Percentiles rank a stretch among this genome's conserved stretches.
Conservation (phyloP, 2,113 vertebrate species). For the Genyomyrus donnyi region DNA sequence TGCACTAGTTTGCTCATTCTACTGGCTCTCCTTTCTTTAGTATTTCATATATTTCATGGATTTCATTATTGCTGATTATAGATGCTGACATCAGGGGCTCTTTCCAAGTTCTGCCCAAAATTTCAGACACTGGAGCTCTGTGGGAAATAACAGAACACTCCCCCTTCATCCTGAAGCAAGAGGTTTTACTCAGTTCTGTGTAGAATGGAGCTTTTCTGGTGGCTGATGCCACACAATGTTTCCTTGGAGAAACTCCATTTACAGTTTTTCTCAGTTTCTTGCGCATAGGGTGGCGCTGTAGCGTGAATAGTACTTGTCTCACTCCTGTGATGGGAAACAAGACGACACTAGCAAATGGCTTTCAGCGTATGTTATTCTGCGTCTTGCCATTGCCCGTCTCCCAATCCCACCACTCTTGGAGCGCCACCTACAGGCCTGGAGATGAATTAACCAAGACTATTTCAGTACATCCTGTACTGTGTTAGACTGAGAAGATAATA, state of each 20-base stretch:
- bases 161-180: not conserved
- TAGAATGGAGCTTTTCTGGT: not conserved
- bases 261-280: no score
- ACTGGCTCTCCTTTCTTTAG: not conserved
- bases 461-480: no score
- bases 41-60: not conserved
- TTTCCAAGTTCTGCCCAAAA: not conserved
- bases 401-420: no score
- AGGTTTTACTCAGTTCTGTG: not conserved
- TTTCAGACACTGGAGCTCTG: not conserved
- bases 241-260: not conserved
- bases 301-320: no score
- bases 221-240: not conserved
- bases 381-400: no score
- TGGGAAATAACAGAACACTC: not conserved
- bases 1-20: not conserved
- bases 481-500: no score
- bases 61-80: not conserved
- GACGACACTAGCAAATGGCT: no score
- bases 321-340: no score
- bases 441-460: no score
- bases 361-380: no score
- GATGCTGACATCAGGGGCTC: not conserved
- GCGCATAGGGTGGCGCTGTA: no score
- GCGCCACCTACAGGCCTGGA: no score